Base-by-base conservation (phyloP, 2,797 vertebrate species). In the Benthosema pterotum region DNA sequence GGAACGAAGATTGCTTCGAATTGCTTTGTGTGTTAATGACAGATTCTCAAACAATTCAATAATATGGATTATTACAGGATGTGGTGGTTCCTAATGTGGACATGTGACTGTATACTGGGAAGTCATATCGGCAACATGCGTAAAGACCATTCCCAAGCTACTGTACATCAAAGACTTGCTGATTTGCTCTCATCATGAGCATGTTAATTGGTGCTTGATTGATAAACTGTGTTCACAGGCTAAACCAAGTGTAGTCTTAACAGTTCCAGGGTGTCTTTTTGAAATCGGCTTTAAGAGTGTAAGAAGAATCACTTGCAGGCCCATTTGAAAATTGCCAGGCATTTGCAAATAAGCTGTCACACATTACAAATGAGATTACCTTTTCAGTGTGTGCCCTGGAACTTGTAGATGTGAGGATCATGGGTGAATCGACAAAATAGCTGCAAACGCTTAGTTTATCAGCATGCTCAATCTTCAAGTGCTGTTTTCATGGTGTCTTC, bases 361-460 rank as follows among this genome's bases (percentile, higher is more conserved):
- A 91, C 90, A 81, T 87, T 91, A 93, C 92, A 93, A 93, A 93
- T 92, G 90, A 93, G 92, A 93, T 94, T 94, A 93, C 88, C 89
- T 93, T 90, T 83, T 77, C 82, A 84, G 80, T 84, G 72, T 76
- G 75, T 88, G 88, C 89, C 90, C 88, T 79, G 87, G 80, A 92
- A 93, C 89, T 83, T 84, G 49, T 73, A 77, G 83, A 85, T 69
- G 78, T 82, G 84, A 82, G 79, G 79, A 86, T 84, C 79, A 77
- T 50, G 86, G 84, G 64, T 73, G 67, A 86, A 74, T 83, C 75
- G 77, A 83, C 72, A 80, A 93, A 89, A 91, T 87, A 87, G 82
- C 87, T 86, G 76, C 76, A 78, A 87, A 85, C 74, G 64, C 72
- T 83, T 82, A 71, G 60, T 83, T 92, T 91, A 92, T 93, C 92